Evolutionary conservation across 2,888 invertebrate genomes (phyloP).

Genomic region (Dilophus febrilis): DNA sequence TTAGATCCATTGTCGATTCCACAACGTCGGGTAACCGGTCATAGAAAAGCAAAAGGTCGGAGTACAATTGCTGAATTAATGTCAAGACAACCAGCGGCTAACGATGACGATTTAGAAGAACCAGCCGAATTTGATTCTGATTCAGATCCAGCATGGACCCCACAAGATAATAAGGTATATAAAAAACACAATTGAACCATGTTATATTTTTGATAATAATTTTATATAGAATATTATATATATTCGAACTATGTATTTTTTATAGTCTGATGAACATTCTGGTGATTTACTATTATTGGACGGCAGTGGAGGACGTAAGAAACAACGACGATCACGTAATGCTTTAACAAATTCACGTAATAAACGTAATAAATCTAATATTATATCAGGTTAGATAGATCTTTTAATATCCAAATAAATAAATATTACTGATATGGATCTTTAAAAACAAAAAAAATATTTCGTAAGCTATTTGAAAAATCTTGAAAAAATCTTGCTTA

Average conservation of each 20-base stretch:
- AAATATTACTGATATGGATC: too few species aligned
- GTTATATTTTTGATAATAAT: too few species aligned
- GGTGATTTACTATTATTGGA: too few species aligned
- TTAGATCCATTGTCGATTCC: constrained; percentile 31
- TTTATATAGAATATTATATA: too few species aligned
- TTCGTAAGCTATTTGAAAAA: too few species aligned
- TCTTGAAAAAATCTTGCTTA: too few species aligned
- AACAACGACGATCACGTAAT: constrained; percentile 6
- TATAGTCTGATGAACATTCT: too few species aligned
- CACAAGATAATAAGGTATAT: constrained; percentile 35
- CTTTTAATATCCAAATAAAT: too few species aligned
- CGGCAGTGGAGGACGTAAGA: constrained; percentile 5
- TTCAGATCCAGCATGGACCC: constrained; percentile 62
- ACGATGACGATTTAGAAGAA: constrained; percentile 35
- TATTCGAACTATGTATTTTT: too few species aligned
- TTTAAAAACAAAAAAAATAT: too few species aligned
- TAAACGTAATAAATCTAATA: constrained; percentile 12
- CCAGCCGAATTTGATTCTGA: constrained; percentile 45
- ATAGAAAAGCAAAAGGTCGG: constrained; percentile 50
- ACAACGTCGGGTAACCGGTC: constrained; percentile 42
- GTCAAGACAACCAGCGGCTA: constrained; percentile 20
- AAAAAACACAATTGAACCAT: too few species aligned
- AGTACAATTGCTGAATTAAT: constrained; percentile 37
- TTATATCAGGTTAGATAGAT: constrained; percentile 16
- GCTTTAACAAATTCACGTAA: constrained; percentile 6